Evolutionary conservation across 2,888 invertebrate genomes (phyloP), one percentile per base, ranked within the genome.

Genomic region (Lingula anatina): DNA sequence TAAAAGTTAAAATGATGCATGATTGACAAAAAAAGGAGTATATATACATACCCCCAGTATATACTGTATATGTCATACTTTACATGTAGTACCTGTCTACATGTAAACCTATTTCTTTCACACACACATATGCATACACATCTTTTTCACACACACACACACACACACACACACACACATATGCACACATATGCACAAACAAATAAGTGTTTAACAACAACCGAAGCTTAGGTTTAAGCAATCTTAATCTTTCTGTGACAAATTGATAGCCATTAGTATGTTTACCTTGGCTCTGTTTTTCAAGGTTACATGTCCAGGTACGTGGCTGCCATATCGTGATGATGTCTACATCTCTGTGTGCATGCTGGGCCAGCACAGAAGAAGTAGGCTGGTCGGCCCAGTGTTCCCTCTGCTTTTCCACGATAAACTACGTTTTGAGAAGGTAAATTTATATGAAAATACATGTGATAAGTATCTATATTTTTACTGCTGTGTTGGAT

Each of bases 281-380:
- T 12, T 9, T 31, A 31, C 12, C 3, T 40, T 20, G 15, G 35
- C 35, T 46, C 24, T 50, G 5, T 47, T 9, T 44, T 54, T 55
- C 4, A 51, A 75, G 76, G 83, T 89, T 26, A 85, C 87, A 49
- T 89, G 89, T 73, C 89, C 89, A n/a, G 90, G 90, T 28, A 89
- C 89, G 15, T 89, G 88, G 87, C 78, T 90, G 27, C 88, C 88
- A 66, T 85, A 87, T 54, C 85, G 85, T 73, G 89, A 89, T n/a
- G 83, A 85, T 65, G 82, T 87, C 7, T 85, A 86, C 5, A 78
- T 89, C 25, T 84, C 84, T 55, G 80, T 89, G 35, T 83, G 82
- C 59, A 81, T 86, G 46, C 79, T 90, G 41, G 86, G 85, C 38
- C 84, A 85, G 28, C 84, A 83, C 61, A 83, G 84, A 56, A 84